phyloP scores from a whole-genome alignment of 2,797 vertebrate species.

The Sphenopsis melanotis region DNA sequence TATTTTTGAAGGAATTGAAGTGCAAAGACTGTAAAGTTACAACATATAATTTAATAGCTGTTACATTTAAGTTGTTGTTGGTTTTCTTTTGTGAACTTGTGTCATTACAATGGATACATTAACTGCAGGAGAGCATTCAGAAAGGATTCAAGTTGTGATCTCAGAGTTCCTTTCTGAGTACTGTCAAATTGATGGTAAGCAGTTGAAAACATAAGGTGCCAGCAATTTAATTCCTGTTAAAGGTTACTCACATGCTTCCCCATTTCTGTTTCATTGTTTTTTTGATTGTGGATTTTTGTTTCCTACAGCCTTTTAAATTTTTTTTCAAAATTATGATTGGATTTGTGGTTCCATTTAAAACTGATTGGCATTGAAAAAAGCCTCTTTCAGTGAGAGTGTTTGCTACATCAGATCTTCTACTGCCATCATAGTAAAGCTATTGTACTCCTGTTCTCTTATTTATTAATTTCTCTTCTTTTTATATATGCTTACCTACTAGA shows the following conservation, averaged over 20 bases:
- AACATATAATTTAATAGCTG: fast-evolving
- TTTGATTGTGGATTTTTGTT: not conserved
- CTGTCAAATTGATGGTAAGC: not conserved
- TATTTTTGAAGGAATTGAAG: not conserved
- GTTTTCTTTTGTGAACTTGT: not conserved
- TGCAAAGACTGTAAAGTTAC: not conserved
- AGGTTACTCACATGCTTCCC: not conserved
- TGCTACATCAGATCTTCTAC: not conserved
- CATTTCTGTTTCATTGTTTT: not conserved
- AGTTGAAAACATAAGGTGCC: not conserved
- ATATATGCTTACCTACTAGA: not conserved
- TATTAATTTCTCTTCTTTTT: not conserved
- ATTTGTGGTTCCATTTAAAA: not conserved
- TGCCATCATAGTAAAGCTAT: not conserved
- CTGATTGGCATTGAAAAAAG: not conserved
- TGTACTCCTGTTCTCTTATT: not conserved
- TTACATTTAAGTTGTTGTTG: not conserved
- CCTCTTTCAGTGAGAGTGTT: not conserved
- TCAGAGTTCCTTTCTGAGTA: not conserved
- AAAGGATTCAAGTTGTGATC: not conserved
- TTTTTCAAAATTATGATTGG: not conserved
- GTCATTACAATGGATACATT: not conserved
- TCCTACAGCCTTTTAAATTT: not conserved
- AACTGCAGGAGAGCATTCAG: not conserved
- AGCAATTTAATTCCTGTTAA: not conserved